Conservation (phyloP, 1,140 invertebrate species). For the Brachionus sp. region DNA sequence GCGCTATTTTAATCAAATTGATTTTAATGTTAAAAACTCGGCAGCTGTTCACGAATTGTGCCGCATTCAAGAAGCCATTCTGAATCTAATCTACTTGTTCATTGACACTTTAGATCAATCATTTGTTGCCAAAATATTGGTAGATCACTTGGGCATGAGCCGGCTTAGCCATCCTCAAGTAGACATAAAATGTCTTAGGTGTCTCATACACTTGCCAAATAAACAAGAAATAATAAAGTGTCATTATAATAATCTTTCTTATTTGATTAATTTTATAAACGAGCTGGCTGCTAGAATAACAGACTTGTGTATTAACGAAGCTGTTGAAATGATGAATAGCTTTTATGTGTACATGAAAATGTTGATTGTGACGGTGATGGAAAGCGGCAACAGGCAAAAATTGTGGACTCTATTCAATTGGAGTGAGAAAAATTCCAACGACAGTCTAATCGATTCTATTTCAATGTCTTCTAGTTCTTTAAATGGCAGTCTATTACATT, state of each 20-base stretch:
- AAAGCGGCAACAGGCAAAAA: neutral
- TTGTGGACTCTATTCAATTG: neutral
- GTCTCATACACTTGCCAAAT: neutral
- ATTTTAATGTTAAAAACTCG: neutral
- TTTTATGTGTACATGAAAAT: neutral
- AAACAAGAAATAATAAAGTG: neutral
- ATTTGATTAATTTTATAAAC: neutral
- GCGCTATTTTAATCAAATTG: conserved; percentile 21
- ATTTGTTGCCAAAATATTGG: neutral
- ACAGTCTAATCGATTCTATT: conserved; percentile 34
- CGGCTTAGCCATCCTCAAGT: neutral
- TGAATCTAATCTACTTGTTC: neutral
- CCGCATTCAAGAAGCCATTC: neutral
- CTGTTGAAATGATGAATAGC: neutral
- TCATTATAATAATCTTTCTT: neutral
- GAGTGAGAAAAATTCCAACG: conserved; percentile 17
- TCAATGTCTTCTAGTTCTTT: neutral
- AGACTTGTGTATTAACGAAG: neutral
- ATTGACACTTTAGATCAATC: neutral
- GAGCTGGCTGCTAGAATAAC: neutral
- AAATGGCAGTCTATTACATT: neutral
- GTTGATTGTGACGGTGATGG: neutral
- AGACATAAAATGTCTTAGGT: neutral
- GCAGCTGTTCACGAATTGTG: neutral
- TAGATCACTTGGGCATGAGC: neutral